Evolutionary conservation across 2,888 invertebrate species (phyloP).

Genomic region (Cheilosia urbana): DNA sequence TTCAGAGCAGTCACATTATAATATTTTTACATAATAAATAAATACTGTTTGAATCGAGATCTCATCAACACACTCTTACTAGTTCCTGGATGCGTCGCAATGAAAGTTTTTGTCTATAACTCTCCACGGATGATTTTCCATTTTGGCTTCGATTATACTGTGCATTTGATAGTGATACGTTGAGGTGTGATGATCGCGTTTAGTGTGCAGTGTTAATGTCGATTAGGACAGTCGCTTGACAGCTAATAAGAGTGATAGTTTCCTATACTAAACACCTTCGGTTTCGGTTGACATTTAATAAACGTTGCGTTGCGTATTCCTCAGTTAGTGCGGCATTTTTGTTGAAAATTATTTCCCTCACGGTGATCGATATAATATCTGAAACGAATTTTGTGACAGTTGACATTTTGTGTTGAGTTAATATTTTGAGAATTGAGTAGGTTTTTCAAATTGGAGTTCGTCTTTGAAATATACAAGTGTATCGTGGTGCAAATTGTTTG

Average conservation of each 20-base stretch:
- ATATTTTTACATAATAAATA: constrained; percentile 70
- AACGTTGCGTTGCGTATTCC: too few species aligned
- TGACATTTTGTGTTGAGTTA: too few species aligned
- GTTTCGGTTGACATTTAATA: too few species aligned
- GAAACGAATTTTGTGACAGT: too few species aligned
- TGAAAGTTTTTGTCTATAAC: constrained; percentile 49
- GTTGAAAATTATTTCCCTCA: too few species aligned
- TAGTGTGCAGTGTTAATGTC: constrained; percentile 42
- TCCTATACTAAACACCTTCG: not conserved
- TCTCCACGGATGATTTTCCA: constrained; percentile 31
- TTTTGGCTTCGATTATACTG: constrained; percentile 49
- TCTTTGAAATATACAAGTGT: too few species aligned
- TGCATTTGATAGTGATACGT: constrained; percentile 42
- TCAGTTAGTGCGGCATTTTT: too few species aligned
- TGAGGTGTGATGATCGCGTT: constrained; percentile 57
- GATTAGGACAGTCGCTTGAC: constrained; percentile 48
- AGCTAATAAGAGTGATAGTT: constrained; percentile 11
- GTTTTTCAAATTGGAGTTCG: too few species aligned
- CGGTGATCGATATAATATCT: too few species aligned
- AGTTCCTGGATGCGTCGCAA: constrained; percentile 74
- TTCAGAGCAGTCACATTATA: constrained; percentile 63
- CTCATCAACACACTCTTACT: constrained; percentile 3
- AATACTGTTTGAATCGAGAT: constrained; percentile 43
- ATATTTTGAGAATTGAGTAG: too few species aligned
- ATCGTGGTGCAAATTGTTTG: too few species aligned